Evolutionary conservation across 2,888 invertebrate species (phyloP), one percentile per base, ranked within the genome.

Genomic region (Thysanoteuthis rhombus): DNA sequence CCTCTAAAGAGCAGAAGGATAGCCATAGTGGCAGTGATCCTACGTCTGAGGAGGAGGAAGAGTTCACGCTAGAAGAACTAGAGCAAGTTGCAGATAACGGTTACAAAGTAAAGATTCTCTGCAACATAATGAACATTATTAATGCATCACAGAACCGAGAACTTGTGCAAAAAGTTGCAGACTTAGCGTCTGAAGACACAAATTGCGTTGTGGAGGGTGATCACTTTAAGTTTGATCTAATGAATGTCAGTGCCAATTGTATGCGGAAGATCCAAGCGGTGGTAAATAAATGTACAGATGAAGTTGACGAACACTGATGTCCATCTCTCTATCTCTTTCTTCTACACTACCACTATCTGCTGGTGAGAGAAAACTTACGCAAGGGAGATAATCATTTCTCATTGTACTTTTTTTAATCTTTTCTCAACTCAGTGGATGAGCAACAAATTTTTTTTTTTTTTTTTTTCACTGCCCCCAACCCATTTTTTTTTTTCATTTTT

Each of bases 131-230:
- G 92, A 32, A 32, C 32, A 36, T 92, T 92, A 45, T 92, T 40
- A 92, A 92, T n/a, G 32, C 42, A 10, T 92, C 92, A 42, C 32
- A 45, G 36, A 36, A 92, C 92, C 5, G 32, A 12, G 92, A 92
- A 32, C 36, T 92, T 10, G 92, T 92, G 5, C n/a, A 42, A 32
- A 92, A 45, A 12, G 92, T 92, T 1, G 92, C 92, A 3, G n/a
- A 45, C n/a, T 40, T 92, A 36, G 92, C 92, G 32, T 32, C 42
- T 32, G 92, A 40, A 36, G 92, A 92, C n/a, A 92, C 92, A 5
- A 92, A 92, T 12, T 92, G 92, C 36, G 42, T 42, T 40, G 92
- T 92, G 45, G 45, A 92, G 92, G 45, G 45, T 19, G 92, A n/a
- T n/a, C 36, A n/a, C 22, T 92, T 92, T n/a, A 45, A 45, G 5